Percentiles rank a stretch among this genome's conserved stretches.
These are phyloP conservation scores for Drepanosiphum platanoidis DNA, from an alignment of 2,888 invertebrate genomes.

Conservation along the genomic window DNA sequence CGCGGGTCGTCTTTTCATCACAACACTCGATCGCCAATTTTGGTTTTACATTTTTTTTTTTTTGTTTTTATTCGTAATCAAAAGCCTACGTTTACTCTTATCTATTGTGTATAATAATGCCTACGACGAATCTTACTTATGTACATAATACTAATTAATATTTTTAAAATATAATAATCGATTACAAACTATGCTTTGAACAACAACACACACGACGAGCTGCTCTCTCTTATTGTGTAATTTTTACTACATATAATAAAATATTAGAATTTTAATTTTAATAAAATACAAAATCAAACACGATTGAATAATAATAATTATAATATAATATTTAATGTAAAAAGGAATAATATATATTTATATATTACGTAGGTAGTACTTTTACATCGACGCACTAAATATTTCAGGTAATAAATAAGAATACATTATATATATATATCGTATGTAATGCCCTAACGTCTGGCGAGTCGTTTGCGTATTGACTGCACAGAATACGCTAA, in stretches of 20 bases:
- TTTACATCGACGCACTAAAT: background rate
- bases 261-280: background rate
- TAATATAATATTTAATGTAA: no score
- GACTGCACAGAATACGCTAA: constrained; percentile 23
- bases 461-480: background rate
- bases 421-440: no score
- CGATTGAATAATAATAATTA: background rate
- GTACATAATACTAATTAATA: background rate
- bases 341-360: constrained; percentile 27
- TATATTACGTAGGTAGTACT: constrained; percentile 16
- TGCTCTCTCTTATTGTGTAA: background rate
- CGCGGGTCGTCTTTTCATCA: background rate
- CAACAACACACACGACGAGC: no score
- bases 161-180: background rate
- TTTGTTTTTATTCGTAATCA: background rate
- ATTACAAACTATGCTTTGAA: background rate
- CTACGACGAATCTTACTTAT: background rate
- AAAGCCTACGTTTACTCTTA: background rate
- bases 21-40: background rate
- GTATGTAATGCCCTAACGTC: constrained; percentile 24
- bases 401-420: background rate
- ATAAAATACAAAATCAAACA: constrained; percentile 22
- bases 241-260: background rate
- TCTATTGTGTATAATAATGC: background rate
- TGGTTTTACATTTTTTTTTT: background rate